phyloP scores from a whole-genome alignment of 1,140 invertebrate genomes.

The Matsumurasca onukii region DNA sequence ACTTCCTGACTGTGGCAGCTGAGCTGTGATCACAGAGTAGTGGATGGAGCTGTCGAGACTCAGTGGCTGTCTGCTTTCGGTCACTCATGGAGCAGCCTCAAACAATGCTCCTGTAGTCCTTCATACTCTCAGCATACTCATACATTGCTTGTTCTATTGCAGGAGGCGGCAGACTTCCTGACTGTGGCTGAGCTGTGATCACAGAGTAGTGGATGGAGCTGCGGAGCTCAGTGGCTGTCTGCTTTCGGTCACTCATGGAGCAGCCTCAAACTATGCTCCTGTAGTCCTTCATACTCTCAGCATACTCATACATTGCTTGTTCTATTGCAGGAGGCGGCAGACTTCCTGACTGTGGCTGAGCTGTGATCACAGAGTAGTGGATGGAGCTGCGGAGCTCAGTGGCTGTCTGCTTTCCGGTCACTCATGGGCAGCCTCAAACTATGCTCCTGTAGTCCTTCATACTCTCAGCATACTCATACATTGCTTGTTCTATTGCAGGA shows the following conservation, averaged over 20 bases:
- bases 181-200: conserved; percentile 87
- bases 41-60: conserved; percentile 85
- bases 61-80: conserved; percentile 83
- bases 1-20: conserved; percentile 79
- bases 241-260: conserved; percentile 80
- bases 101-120: conserved; percentile 26
- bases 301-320: too few relatives aligned
- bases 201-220: conserved; percentile 83
- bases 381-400: conserved; percentile 83
- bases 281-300: conserved; percentile 11
- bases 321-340: conserved; percentile 56
- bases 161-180: conserved; percentile 65
- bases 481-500: too few relatives aligned
- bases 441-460: conserved; percentile 25
- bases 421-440: conserved; percentile 72
- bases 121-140: too few relatives aligned
- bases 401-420: conserved; percentile 79
- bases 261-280: conserved; percentile 57
- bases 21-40: conserved; percentile 86
- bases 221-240: conserved; percentile 83
- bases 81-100: conserved; percentile 79
- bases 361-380: conserved; percentile 86
- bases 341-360: conserved; percentile 79
- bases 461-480: too few relatives aligned
- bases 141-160: too few relatives aligned